Percentiles rank a stretch among this genome's conserved stretches.
These are phyloP conservation scores for Hypocryptadius cinnamomeus DNA, from an alignment of 2,113 vertebrate genomes.

Conservation along the genomic window DNA sequence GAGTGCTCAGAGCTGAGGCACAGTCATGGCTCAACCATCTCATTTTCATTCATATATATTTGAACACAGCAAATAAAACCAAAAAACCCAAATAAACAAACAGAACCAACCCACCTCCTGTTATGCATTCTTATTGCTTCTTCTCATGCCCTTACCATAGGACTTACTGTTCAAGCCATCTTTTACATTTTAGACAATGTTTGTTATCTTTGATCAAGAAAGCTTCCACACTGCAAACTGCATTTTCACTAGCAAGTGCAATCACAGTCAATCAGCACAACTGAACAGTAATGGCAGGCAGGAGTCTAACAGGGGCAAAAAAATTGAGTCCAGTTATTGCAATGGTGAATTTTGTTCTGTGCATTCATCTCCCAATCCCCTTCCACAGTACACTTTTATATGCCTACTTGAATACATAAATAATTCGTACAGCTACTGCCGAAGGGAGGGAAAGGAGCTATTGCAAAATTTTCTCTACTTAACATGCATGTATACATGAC, in stretches of 20 bases:
- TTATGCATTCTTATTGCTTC: not conserved
- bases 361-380: not conserved
- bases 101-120: not conserved
- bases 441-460: not conserved
- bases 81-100: not conserved
- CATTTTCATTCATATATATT: not conserved
- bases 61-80: not conserved
- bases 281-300: not conserved
- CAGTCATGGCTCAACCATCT: not conserved
- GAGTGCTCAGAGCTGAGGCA: not conserved
- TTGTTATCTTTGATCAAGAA: not conserved
- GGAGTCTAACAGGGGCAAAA: not conserved
- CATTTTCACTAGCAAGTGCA: not conserved
- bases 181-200: not conserved
- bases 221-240: not conserved
- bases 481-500: not conserved
- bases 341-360: not conserved
- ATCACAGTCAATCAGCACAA: not conserved
- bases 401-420: not conserved
- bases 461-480: not conserved
- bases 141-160: not conserved
- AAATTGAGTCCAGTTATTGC: not conserved
- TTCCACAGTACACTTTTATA: not conserved
- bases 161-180: not conserved
- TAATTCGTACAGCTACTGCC: not conserved